Evolutionary conservation across 2,888 invertebrate species (phyloP).

Genomic region (Plebejus anna): DNA sequence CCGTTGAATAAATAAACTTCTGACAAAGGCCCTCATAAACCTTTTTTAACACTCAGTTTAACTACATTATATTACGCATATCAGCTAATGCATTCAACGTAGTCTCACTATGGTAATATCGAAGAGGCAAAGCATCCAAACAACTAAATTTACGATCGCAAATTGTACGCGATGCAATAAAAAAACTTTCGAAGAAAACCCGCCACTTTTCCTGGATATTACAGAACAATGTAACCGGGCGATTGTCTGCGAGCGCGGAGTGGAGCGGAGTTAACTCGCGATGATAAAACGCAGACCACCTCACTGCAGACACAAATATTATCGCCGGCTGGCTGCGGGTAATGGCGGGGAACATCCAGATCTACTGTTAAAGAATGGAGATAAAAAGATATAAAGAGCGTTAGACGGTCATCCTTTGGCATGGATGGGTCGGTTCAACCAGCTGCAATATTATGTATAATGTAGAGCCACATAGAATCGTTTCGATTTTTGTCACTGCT

Average conservation of each 20-base stretch:
- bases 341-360: background rate
- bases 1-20: no score
- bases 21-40: no score
- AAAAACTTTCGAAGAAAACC: background rate
- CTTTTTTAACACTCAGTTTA: no score
- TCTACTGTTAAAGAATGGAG: background rate
- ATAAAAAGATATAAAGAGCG: background rate
- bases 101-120: no score
- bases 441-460: no score
- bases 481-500: no score
- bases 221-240: background rate
- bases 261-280: background rate
- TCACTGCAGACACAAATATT: background rate
- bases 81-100: no score
- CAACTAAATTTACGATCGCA: background rate
- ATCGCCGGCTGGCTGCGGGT: background rate
- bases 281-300: conserved; percentile 5
- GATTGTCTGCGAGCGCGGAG: background rate
- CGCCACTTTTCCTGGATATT: background rate
- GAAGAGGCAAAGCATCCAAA: background rate
- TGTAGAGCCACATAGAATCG: no score
- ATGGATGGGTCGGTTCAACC: background rate
- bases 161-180: background rate
- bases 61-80: no score
- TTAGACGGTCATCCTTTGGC: background rate